Conservation (phyloP, 2,888 invertebrate genomes). For the Euproctis similis region DNA sequence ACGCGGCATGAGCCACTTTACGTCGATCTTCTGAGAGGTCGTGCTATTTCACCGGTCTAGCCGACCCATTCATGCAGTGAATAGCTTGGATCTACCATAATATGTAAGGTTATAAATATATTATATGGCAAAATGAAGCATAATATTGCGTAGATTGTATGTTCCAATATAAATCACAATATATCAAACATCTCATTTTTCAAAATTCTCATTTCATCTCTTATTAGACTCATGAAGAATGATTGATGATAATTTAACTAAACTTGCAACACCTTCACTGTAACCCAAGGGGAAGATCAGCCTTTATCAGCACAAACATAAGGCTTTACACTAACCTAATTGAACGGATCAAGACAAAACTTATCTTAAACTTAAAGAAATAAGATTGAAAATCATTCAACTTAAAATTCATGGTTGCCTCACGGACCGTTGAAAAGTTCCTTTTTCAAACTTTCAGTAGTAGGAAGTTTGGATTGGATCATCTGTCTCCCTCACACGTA, state of each 20-base stretch:
- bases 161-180: too few relatives aligned
- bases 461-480: conserved; percentile 16
- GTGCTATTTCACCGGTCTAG: too few relatives aligned
- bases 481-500: conserved; percentile 15
- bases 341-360: neutral
- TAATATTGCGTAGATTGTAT: too few relatives aligned
- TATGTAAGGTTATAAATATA: too few relatives aligned
- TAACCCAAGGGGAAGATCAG: neutral
- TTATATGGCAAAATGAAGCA: too few relatives aligned
- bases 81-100: too few relatives aligned
- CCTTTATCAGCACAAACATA: conserved; percentile 1
- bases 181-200: conserved; percentile 39
- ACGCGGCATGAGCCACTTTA: too few relatives aligned
- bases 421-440: conserved; percentile 12
- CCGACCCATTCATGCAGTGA: too few relatives aligned
- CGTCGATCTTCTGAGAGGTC: too few relatives aligned
- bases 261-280: conserved; percentile 11
- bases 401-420: neutral
- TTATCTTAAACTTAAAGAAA: neutral
- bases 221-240: conserved; percentile 57
- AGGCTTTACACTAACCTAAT: neutral
- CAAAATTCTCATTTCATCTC: conserved; percentile 42
- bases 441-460: conserved; percentile 37
- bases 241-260: conserved; percentile 47
- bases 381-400: neutral